These are phyloP conservation scores for Tyto alba DNA, from an alignment of 2,113 vertebrate species.

Conservation along the genomic window DNA sequence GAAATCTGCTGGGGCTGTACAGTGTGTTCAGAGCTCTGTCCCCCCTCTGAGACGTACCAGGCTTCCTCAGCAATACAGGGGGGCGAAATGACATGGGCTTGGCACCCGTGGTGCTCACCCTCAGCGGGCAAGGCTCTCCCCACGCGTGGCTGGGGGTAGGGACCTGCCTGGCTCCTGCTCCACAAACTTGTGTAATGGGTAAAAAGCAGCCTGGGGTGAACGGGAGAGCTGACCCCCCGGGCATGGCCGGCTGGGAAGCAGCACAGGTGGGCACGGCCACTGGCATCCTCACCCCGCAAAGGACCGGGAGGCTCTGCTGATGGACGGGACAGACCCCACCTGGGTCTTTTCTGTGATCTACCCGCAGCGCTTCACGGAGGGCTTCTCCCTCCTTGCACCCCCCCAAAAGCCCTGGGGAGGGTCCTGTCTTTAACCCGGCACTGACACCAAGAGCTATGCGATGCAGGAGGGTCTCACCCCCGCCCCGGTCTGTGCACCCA, in stretches of 20 bases:
- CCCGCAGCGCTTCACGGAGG: fast-evolving
- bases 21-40: background rate
- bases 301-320: fast-evolving
- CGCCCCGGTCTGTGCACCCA: fast-evolving
- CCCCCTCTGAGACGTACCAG: fast-evolving
- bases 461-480: background rate
- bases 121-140: background rate
- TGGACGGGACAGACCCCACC: background rate
- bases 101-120: background rate
- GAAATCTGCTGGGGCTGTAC: background rate
- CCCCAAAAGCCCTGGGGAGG: background rate
- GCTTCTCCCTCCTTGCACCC: background rate
- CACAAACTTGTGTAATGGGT: fast-evolving
- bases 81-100: background rate
- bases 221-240: fast-evolving
- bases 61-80: background rate
- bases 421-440: background rate
- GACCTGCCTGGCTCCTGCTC: background rate
- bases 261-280: background rate
- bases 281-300: background rate
- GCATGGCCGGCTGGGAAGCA: background rate
- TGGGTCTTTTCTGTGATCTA: background rate
- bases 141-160: background rate
- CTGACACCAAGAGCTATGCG: background rate
- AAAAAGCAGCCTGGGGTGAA: background rate